A percentile compares a stretch with the other conserved stretches of the same genome.
These are phyloP conservation scores for Zaprionus africanus DNA, from an alignment of 1,140 invertebrate species.

Conservation along the genomic window DNA sequence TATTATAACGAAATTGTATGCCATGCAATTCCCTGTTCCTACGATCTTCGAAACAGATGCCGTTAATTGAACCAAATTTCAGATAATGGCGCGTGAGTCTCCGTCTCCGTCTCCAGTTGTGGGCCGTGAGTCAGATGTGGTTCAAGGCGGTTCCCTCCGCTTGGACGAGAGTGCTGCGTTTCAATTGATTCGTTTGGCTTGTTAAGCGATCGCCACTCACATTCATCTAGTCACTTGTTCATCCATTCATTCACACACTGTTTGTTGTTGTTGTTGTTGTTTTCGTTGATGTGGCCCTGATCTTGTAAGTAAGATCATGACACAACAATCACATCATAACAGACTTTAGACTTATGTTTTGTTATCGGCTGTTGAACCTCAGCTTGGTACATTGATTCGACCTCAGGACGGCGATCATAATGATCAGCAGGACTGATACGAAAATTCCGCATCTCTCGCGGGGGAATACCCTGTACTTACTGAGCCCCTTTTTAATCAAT, in stretches of 20 bases:
- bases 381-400: not conserved
- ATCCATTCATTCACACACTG: slow-evolving; percentile 6
- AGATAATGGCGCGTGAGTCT: slow-evolving; percentile 7
- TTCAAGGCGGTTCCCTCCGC: slow-evolving; percentile 62
- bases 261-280: not conserved
- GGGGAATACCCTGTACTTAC: not conserved
- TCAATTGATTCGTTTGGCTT: slow-evolving; percentile 67
- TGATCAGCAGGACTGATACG: slow-evolving; percentile 5
- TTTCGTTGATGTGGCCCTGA: slow-evolving; percentile 21
- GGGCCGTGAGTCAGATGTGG: slow-evolving; percentile 24
- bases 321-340: not conserved
- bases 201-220: slow-evolving; percentile 39
- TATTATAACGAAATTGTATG: slow-evolving; percentile 75
- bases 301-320: slow-evolving; percentile 39
- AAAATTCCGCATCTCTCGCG: not conserved
- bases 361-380: slow-evolving; percentile 42
- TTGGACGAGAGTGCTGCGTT: not conserved
- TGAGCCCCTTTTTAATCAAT: not conserved
- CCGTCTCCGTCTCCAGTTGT: not conserved
- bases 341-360: slow-evolving; percentile 15
- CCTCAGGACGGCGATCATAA: not conserved
- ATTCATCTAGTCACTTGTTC: slow-evolving; percentile 15
- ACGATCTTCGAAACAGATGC: slow-evolving; percentile 9
- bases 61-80: slow-evolving; percentile 56
- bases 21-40: slow-evolving; percentile 53